Percentiles rank a stretch among this genome's conserved stretches.
Conservation (phyloP, 2,888 invertebrate genomes). For the Apoda limacodes region DNA sequence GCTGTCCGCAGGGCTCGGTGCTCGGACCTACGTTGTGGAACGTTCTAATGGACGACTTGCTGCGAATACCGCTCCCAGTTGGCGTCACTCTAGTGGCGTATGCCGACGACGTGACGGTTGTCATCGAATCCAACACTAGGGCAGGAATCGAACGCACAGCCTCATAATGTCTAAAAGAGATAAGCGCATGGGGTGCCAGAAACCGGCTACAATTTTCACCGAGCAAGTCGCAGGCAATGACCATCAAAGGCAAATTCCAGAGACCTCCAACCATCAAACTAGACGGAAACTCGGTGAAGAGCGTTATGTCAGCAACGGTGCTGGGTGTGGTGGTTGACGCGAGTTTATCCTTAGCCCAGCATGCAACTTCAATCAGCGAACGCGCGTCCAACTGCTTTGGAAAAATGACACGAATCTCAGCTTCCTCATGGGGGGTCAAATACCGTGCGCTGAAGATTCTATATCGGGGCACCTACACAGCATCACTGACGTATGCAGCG, state of each 20-base stretch:
- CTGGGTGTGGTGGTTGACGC: slow-evolving; percentile 4
- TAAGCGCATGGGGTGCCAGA: too few species aligned
- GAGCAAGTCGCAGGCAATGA: background rate
- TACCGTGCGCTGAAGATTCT: too few species aligned
- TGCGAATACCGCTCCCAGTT: slow-evolving; percentile 4
- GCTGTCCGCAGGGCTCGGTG: too few species aligned
- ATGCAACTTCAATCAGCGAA: slow-evolving; percentile 4
- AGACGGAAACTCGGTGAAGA: background rate
- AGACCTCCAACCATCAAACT: background rate
- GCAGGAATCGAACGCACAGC: too few species aligned
- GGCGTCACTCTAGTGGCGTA: slow-evolving; percentile 7
- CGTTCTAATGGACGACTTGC: slow-evolving; percentile 5
- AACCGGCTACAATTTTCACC: too few species aligned
- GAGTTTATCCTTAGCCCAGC: slow-evolving; percentile 1
- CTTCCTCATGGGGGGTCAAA: slow-evolving; percentile 1
- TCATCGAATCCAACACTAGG: slow-evolving; percentile 4
- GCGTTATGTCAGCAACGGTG: slow-evolving; percentile 1
- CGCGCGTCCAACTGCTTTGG: slow-evolving; percentile 3
- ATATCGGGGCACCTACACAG: too few species aligned
- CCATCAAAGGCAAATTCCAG: background rate
- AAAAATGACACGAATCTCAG: slow-evolving; percentile 2
- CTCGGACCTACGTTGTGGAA: slow-evolving; percentile 9
- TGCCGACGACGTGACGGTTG: too few species aligned
- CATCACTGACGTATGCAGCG: too few species aligned
- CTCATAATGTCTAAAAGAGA: background rate